phyloP scores from a whole-genome alignment of 2,888 invertebrate genomes.

The Deroplatys truncata region DNA sequence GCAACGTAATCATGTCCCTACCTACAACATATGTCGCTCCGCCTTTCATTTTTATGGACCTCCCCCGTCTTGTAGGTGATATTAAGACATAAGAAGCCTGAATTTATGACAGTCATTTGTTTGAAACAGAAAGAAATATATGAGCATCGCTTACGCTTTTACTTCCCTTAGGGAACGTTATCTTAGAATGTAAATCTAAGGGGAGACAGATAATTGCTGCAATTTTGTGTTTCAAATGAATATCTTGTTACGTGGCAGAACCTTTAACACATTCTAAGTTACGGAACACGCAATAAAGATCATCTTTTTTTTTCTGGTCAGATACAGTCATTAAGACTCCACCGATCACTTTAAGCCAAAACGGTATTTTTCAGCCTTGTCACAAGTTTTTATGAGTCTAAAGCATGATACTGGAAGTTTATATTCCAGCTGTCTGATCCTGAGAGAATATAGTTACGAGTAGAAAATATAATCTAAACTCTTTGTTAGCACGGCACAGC shows the following conservation, averaged over 20 bases:
- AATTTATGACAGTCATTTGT: not conserved
- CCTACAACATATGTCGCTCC: not conserved
- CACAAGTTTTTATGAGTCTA: no score
- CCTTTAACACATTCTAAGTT: not conserved
- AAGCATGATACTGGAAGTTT: no score
- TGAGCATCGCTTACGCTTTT: not conserved
- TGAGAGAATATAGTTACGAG: no score
- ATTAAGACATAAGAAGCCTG: not conserved
- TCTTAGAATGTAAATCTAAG: not conserved
- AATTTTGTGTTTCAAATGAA: not conserved
- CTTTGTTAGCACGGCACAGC: no score
- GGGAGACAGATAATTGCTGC: not conserved
- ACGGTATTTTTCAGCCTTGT: no score
- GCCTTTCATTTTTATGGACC: not conserved
- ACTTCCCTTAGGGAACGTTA: not conserved
- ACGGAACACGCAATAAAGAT: not conserved
- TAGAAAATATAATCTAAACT: no score
- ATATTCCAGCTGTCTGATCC: no score
- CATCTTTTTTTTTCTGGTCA: not conserved
- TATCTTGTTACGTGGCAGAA: not conserved
- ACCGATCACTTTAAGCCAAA: not conserved
- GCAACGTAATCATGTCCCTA: not conserved
- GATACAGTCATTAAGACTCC: not conserved
- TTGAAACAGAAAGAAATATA: not conserved
- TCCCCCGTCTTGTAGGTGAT: not conserved